phyloP scores from a whole-genome alignment of 2,888 invertebrate species.

The Ophion ventricosus region DNA sequence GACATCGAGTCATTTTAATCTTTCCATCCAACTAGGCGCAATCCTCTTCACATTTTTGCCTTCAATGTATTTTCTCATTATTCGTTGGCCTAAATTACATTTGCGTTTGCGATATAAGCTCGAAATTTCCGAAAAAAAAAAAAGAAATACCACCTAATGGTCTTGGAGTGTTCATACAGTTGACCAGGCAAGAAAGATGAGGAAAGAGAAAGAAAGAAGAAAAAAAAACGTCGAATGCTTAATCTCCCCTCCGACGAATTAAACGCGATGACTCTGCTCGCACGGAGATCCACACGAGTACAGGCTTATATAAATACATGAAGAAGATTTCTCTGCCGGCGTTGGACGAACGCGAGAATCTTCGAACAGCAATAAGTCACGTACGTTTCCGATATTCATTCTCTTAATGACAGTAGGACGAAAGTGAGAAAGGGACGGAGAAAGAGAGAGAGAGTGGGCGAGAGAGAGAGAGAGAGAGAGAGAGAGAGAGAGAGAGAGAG shows the following conservation, averaged over 20 bases:
- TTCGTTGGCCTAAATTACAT: neutral
- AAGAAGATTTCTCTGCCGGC: constrained; percentile 24
- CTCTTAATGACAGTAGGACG: constrained; percentile 61
- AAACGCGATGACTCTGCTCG: constrained; percentile 60
- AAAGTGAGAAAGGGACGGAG: constrained; percentile 18
- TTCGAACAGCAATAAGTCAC: constrained; percentile 63
- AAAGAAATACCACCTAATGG: constrained; percentile 7
- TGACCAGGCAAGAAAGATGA: neutral
- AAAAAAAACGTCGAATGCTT: constrained; percentile 16
- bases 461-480: constrained; percentile 32
- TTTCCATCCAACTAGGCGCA: too few species aligned
- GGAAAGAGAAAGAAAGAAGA: neutral
- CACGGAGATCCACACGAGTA: constrained; percentile 8
- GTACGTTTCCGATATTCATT: constrained; percentile 64
- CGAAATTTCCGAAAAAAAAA: constrained; percentile 14
- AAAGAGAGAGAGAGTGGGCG: constrained; percentile 35
- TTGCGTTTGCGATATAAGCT: neutral
- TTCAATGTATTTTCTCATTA: too few species aligned
- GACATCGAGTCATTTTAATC: too few species aligned
- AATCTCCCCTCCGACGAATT: constrained; percentile 51
- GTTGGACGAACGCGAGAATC: constrained; percentile 37
- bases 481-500: constrained; percentile 12
- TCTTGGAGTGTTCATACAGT: constrained; percentile 24
- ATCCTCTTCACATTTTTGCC: too few species aligned
- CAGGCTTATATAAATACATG: constrained; percentile 36